Evolutionary conservation across 2,113 vertebrate species (phyloP).

Genomic region (Nibea albiflora): DNA sequence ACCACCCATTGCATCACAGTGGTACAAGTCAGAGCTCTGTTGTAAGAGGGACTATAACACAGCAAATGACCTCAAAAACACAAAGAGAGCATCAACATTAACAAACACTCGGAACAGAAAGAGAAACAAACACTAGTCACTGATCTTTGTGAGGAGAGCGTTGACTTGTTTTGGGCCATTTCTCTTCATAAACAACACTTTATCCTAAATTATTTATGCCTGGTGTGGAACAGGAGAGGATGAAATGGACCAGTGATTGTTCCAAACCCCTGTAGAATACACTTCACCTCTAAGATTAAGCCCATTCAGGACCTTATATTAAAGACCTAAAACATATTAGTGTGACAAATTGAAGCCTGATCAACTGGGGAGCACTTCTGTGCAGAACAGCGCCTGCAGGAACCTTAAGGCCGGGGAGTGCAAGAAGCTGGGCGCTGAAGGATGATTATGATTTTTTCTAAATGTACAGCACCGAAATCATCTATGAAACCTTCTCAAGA

Average conservation of each 20-base stretch:
- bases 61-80: constrained; percentile 76
- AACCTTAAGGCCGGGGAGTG: neutral
- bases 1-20: constrained; percentile 73
- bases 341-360: neutral
- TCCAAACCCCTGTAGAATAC: neutral
- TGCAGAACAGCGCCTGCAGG: constrained; percentile 3
- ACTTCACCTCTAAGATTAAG: constrained; percentile 32
- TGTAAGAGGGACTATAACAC: constrained; percentile 64
- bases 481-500: neutral
- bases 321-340: constrained; percentile 18
- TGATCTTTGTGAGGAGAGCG: constrained; percentile 48
- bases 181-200: constrained; percentile 41
- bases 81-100: constrained; percentile 75
- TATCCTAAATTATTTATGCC: constrained; percentile 12
- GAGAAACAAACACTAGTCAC: constrained; percentile 68
- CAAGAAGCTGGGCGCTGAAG: constrained; percentile 6
- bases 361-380: constrained; percentile 17
- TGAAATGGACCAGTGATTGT: constrained; percentile 27
- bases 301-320: constrained; percentile 2
- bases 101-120: constrained; percentile 62
- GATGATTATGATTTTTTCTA: neutral
- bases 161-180: constrained; percentile 57
- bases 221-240: constrained; percentile 23
- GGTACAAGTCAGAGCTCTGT: constrained; percentile 75
- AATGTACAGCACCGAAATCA: neutral